Evolutionary conservation across 2,888 invertebrate genomes (phyloP).

Genomic region (Hesperia comma): DNA sequence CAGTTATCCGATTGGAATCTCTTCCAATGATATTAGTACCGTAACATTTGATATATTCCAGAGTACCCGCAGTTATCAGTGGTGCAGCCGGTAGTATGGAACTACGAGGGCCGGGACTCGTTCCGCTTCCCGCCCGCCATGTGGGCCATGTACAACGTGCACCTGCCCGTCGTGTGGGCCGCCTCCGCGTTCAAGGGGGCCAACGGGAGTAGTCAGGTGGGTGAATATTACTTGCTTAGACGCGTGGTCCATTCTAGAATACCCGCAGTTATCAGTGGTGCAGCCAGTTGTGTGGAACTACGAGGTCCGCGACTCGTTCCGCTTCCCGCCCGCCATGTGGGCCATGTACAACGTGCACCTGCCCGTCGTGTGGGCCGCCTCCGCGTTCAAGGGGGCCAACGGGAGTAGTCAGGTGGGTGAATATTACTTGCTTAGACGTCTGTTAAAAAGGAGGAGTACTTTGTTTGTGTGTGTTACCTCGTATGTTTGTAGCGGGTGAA

Average conservation of each 20-base stretch:
- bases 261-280: conserved; percentile 52
- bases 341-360: conserved; percentile 87
- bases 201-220: conserved; percentile 88
- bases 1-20: no score
- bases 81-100: conserved; percentile 88
- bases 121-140: conserved; percentile 79
- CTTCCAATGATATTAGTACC: no score
- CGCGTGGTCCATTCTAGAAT: no score
- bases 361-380: conserved; percentile 89
- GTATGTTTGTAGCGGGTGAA: no score
- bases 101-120: conserved; percentile 83
- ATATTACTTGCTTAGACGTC: no score
- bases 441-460: no score
- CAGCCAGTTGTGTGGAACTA: conserved; percentile 90
- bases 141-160: conserved; percentile 86
- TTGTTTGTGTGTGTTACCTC: no score
- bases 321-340: conserved; percentile 82
- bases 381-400: conserved; percentile 94
- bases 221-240: no score
- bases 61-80: neutral
- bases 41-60: no score
- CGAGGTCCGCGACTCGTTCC: conserved; percentile 82
- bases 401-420: conserved; percentile 86
- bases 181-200: conserved; percentile 95
- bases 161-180: conserved; percentile 90